Base-by-base conservation (phyloP, 2,113 vertebrate genomes). In the Hiodon alosoides region DNA sequence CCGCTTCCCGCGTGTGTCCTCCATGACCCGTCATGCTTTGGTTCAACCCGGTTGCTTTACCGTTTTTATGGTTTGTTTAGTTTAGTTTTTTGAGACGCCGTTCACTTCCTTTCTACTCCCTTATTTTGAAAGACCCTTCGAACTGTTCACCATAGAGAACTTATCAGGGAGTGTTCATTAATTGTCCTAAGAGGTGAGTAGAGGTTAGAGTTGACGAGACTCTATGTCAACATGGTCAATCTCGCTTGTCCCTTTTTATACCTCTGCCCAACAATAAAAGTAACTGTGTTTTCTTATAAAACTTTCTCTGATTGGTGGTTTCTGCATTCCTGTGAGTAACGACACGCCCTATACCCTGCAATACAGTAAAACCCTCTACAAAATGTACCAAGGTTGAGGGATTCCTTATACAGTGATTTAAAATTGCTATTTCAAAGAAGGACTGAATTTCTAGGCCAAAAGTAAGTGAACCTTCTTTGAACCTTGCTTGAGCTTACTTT, bases 91-190 rank as follows among this genome's bases (percentile, higher is more conserved):
- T 60, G 71, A 31, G 31, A 31, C 31, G 31, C 31, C 31, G 31
- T 31, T 31, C 31, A 31, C 31, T 31, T 85, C 80, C 68, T 83
- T 81, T 79, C 59, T 47, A 48, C 57, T 73, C 58, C 84, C 83
- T 88, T 87, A 89, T 90, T 88, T 89, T 87, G 87, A 90, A 87
- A 86, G 69, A 80, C 82, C 84, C 13, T 4, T 68, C 31, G 52
- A 17, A 53, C 58, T 17, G 53, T 57, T 67, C 52, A 51, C 11
- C 46, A 9, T 65, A 67, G 13, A 31, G 46, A 47, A 6, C 54
- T 11, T 4, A 13, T 66, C 47, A 1, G 14, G 46, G 31, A 68
- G 52, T 9, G 17, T 50, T 3, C 17, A 51, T 4, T 31, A 31
- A 54, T 75, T 16, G 1, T 14, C 31, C 1, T 2, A 46, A 58